These are phyloP conservation scores for Microctenopoma steveboyesi DNA, from an alignment of 2,797 vertebrate species.

Conservation along the genomic window DNA sequence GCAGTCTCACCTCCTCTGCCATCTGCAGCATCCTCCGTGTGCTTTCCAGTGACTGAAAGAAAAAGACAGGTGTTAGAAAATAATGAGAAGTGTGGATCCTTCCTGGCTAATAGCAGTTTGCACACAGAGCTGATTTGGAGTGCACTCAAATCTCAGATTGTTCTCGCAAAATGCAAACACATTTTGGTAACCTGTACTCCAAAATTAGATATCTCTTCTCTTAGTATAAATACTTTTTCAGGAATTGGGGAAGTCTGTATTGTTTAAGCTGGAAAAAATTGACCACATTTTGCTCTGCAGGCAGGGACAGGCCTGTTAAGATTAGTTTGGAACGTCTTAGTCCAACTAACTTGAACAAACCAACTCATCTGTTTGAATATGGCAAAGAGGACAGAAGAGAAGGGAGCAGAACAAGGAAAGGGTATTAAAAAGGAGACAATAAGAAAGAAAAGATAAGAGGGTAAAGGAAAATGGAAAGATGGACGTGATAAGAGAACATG, in stretches of 20 bases:
- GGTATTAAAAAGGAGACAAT: slow-evolving; percentile 19
- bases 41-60: slow-evolving; percentile 93
- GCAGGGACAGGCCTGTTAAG: background rate
- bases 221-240: background rate
- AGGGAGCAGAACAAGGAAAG: background rate
- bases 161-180: too few relatives aligned
- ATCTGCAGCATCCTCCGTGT: slow-evolving; percentile 94
- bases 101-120: slow-evolving; percentile 6
- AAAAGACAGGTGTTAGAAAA: slow-evolving; percentile 16
- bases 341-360: slow-evolving; percentile 5
- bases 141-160: background rate
- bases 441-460: slow-evolving; percentile 7
- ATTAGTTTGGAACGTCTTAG: background rate
- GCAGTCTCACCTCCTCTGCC: slow-evolving; percentile 92
- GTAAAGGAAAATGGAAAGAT: slow-evolving; percentile 37
- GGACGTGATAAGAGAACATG: slow-evolving; percentile 26
- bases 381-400: background rate
- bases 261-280: slow-evolving; percentile 7
- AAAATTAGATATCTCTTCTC: background rate
- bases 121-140: background rate
- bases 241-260: background rate
- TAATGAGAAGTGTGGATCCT: background rate
- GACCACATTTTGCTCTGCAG: background rate
- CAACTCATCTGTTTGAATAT: background rate
- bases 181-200: background rate